These are phyloP conservation scores for Todus mexicanus DNA, from an alignment of 2,797 vertebrate species.

Conservation along the genomic window DNA sequence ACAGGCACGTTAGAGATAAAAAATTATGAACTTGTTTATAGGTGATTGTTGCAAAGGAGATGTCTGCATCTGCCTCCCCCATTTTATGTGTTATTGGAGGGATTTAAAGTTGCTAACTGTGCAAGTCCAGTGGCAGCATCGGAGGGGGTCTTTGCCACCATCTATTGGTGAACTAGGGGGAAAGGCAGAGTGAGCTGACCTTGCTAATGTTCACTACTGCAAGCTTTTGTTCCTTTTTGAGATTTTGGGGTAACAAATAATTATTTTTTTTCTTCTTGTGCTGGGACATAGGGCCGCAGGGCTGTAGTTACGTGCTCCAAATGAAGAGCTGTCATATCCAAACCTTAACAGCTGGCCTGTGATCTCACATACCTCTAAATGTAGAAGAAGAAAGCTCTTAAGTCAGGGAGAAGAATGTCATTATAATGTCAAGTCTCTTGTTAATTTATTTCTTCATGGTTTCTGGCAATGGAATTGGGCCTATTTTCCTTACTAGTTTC, in stretches of 20 bases:
- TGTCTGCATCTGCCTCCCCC: not conserved
- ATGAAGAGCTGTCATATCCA: not conserved
- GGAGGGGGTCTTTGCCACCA: conserved; percentile 56
- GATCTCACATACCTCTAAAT: not conserved
- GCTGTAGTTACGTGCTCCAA: not conserved
- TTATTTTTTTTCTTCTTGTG: not conserved
- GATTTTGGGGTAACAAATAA: not conserved
- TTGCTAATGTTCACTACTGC: not conserved
- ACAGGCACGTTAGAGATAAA: not conserved
- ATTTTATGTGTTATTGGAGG: not conserved
- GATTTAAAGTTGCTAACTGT: not conserved
- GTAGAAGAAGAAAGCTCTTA: not conserved
- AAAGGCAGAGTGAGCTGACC: conserved; percentile 21
- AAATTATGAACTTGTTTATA: not conserved
- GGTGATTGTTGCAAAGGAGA: not conserved
- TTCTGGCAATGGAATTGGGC: not conserved
- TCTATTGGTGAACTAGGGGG: conserved; percentile 44
- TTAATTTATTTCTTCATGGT: not conserved
- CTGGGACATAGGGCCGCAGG: not conserved
- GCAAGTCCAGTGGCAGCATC: not conserved
- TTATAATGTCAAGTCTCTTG: not conserved
- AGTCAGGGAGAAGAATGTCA: not conserved
- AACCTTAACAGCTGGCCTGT: not conserved
- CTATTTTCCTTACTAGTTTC: not conserved
- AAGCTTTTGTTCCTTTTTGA: not conserved